phyloP scores from a whole-genome alignment of 2,888 invertebrate species.

The Drosophila diplacantha region DNA sequence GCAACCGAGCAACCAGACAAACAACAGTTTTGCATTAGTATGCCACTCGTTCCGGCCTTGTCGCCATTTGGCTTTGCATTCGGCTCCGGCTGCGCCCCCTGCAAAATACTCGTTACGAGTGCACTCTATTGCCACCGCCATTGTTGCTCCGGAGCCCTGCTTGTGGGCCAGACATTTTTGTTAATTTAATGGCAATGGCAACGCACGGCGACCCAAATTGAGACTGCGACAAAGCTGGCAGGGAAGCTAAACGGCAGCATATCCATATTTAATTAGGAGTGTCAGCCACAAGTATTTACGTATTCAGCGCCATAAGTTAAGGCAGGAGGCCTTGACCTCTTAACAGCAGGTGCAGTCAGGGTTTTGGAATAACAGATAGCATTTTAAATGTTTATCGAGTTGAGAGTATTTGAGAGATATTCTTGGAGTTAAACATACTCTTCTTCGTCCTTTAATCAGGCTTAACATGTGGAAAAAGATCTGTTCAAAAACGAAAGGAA shows the following conservation, averaged over 20 bases:
- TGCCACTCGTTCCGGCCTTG: slow-evolving; percentile 35
- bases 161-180: slow-evolving; percentile 32
- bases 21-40: slow-evolving; percentile 49
- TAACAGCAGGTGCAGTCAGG: too few species aligned
- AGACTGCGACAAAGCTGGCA: slow-evolving; percentile 19
- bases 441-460: too few species aligned
- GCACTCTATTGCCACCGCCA: slow-evolving; percentile 21
- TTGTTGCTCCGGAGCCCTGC: slow-evolving; percentile 5
- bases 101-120: slow-evolving; percentile 11
- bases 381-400: too few species aligned
- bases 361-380: too few species aligned
- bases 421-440: too few species aligned
- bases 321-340: neutral
- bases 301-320: neutral
- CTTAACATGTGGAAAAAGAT: neutral
- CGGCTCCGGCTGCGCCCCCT: neutral
- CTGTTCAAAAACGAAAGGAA: neutral
- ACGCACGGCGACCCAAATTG: slow-evolving; percentile 12
- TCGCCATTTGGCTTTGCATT: slow-evolving; percentile 23
- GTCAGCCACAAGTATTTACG: neutral
- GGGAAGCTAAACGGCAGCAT: slow-evolving; percentile 4
- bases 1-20: slow-evolving; percentile 38
- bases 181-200: slow-evolving; percentile 40
- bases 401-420: too few species aligned
- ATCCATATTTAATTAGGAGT: slow-evolving; percentile 15